phyloP scores from a whole-genome alignment of 1,140 invertebrate species.

The Phymastichus coffea region DNA sequence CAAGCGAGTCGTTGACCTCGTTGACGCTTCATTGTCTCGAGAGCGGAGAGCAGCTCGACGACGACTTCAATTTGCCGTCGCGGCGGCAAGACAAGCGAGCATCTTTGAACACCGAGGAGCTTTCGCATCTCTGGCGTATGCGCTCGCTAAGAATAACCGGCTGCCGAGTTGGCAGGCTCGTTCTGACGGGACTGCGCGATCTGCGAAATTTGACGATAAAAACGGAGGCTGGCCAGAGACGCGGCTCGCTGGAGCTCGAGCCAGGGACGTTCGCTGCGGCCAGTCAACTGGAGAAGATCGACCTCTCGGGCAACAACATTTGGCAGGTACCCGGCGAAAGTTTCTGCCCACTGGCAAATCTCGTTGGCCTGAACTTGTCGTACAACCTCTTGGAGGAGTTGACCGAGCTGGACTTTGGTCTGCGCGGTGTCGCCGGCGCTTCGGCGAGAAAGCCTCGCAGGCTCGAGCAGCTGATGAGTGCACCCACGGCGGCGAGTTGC shows the following conservation, averaged over 20 bases:
- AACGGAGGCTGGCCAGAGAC: slow-evolving; percentile 65
- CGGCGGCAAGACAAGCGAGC: background rate
- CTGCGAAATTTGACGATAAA: slow-evolving; percentile 78
- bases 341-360: slow-evolving; percentile 78
- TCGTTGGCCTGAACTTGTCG: slow-evolving; percentile 78
- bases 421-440: slow-evolving; percentile 51
- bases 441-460: slow-evolving; percentile 30
- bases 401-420: slow-evolving; percentile 76
- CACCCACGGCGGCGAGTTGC: slow-evolving; percentile 52
- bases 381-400: slow-evolving; percentile 83
- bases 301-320: slow-evolving; percentile 85
- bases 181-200: slow-evolving; percentile 72
- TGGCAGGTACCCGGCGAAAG: slow-evolving; percentile 82
- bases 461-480: slow-evolving; percentile 24
- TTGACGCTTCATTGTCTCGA: slow-evolving; percentile 6
- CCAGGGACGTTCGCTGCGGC: slow-evolving; percentile 71
- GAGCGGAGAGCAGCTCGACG: background rate
- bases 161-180: slow-evolving; percentile 76
- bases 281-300: slow-evolving; percentile 75
- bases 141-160: slow-evolving; percentile 77
- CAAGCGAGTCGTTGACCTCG: slow-evolving; percentile 14
- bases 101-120: slow-evolving; percentile 54
- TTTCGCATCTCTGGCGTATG: slow-evolving; percentile 75
- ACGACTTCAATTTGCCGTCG: background rate
- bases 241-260: slow-evolving; percentile 75